phyloP scores from a whole-genome alignment of 2,113 vertebrate genomes.

The Atlantisia rogersi region DNA sequence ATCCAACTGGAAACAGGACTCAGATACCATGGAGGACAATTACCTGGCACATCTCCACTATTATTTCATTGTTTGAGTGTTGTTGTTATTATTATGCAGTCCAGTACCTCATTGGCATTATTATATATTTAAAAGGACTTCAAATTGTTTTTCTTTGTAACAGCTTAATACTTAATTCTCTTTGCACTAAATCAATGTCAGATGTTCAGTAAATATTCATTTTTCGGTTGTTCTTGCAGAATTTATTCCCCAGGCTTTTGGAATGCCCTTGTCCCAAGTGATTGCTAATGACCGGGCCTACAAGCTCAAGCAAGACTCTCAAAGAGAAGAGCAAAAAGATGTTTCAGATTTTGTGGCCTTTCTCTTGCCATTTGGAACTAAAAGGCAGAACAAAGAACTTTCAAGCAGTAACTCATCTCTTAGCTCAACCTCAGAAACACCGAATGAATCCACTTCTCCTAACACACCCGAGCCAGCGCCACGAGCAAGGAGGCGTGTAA shows the following conservation, averaged over 20 bases:
- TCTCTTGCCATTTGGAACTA: slow-evolving; percentile 88
- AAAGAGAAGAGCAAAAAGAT: slow-evolving; percentile 87
- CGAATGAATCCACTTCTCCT: slow-evolving; percentile 85
- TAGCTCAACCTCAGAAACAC: slow-evolving; percentile 95
- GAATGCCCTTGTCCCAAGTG: slow-evolving; percentile 93
- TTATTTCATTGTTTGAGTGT: background rate
- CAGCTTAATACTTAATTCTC: background rate
- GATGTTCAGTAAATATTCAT: slow-evolving; percentile 7
- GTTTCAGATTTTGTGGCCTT: slow-evolving; percentile 88
- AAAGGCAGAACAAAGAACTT: slow-evolving; percentile 90
- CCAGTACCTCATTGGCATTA: background rate
- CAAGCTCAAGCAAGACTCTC: slow-evolving; percentile 89
- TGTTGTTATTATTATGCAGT: background rate
- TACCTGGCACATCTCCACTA: background rate
- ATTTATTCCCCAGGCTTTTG: slow-evolving; percentile 89
- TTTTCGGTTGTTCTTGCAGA: slow-evolving; percentile 76
- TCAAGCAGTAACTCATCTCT: slow-evolving; percentile 99
- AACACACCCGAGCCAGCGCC: slow-evolving; percentile 86
- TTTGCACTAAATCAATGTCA: background rate
- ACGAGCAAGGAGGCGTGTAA: slow-evolving; percentile 88
- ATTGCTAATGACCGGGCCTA: slow-evolving; percentile 93
- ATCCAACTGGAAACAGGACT: background rate
- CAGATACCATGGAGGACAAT: background rate
- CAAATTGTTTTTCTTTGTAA: background rate
- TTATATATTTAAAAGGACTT: background rate